Conservation (phyloP, 2,888 invertebrate species). For the Cryptus armator region DNA sequence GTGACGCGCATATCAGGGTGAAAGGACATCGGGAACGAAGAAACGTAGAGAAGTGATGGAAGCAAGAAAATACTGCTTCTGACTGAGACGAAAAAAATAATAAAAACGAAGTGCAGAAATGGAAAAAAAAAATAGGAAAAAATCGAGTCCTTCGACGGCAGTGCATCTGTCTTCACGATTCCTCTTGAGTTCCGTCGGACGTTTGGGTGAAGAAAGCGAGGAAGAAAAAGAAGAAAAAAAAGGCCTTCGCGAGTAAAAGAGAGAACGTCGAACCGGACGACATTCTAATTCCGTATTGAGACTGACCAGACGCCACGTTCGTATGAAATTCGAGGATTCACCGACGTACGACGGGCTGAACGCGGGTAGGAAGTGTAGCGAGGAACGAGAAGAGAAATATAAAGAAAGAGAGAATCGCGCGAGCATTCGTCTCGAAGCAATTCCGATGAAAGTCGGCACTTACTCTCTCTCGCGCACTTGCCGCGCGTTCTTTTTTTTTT, state of each 20-base stretch:
- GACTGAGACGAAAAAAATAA: conserved; percentile 23
- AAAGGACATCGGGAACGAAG: conserved; percentile 49
- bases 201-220: conserved; percentile 3
- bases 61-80: conserved; percentile 42
- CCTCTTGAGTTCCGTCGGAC: conserved; percentile 16
- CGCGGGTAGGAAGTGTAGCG: not conserved
- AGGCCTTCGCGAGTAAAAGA: conserved; percentile 10
- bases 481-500: conserved; percentile 23
- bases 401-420: conserved; percentile 1
- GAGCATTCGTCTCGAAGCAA: conserved; percentile 43
- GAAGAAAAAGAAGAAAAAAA: conserved; percentile 40
- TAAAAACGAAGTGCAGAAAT: not conserved
- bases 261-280: conserved; percentile 70
- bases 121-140: not conserved
- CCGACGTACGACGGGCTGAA: not conserved
- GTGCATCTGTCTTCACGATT: conserved; percentile 23
- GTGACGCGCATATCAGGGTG: conserved; percentile 53
- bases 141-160: not conserved
- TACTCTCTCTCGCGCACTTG: not conserved
- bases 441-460: conserved; percentile 47
- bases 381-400: conserved; percentile 19
- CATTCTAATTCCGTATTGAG: conserved; percentile 73
- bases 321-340: conserved; percentile 65
- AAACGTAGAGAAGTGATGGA: conserved; percentile 41
- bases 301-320: conserved; percentile 69